Conservation (phyloP, 2,797 vertebrate species). For the Lindbergichthys nudifrons region DNA sequence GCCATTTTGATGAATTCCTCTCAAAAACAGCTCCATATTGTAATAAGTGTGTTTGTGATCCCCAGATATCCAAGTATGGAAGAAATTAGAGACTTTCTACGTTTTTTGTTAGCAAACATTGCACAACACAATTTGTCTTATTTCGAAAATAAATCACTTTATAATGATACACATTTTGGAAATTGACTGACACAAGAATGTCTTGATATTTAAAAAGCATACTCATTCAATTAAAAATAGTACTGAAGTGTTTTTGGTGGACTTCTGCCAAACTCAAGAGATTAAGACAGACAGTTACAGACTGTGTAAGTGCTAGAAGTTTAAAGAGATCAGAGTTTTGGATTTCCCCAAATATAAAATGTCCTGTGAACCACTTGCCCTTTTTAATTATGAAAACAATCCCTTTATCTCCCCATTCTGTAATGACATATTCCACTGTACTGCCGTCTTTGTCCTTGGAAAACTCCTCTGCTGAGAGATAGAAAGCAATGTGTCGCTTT, state of each 20-base stretch:
- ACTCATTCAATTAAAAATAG: background rate
- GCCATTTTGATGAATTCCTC: constrained; percentile 25
- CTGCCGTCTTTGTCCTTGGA: background rate
- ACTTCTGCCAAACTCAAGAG: background rate
- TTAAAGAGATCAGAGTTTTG: constrained; percentile 7
- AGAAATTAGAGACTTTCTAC: constrained; percentile 1
- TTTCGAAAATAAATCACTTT: constrained; percentile 24
- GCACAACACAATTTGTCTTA: background rate
- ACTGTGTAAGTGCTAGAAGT: background rate
- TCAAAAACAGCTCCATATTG: constrained; percentile 33
- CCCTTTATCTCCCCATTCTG: background rate
- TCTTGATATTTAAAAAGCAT: background rate
- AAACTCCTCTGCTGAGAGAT: background rate
- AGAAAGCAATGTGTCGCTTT: background rate
- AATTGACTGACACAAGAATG: background rate
- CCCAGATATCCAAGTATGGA: constrained; percentile 8
- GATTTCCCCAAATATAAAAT: background rate
- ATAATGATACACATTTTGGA: background rate
- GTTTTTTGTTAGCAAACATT: constrained; percentile 16
- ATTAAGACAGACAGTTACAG: background rate
- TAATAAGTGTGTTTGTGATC: constrained; percentile 5
- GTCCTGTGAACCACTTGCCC: background rate
- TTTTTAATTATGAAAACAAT: too few species aligned
- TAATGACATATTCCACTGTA: background rate
- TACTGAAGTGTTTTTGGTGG: background rate